Base-by-base conservation (phyloP, 2,888 invertebrate genomes). In the Drosophila neoperkinsi region DNA sequence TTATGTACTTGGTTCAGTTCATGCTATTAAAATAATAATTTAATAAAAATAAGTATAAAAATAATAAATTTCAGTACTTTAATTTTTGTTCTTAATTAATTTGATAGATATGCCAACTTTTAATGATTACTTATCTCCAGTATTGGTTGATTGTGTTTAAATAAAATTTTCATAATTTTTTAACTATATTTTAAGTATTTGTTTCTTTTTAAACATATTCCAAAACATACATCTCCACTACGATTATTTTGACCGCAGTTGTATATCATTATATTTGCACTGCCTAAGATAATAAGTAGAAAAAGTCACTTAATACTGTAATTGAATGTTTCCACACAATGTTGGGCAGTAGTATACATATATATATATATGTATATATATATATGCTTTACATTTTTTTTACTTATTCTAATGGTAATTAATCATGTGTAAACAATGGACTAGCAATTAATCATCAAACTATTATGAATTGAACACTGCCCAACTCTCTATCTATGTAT, bases 361-460 rank as follows among this genome's bases (percentile, higher is more conserved):
- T 38, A n/a, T n/a, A 38, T 38, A 41, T 4, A 41, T 41, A 41
- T 18, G n/a, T 9, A 18, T 5, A 13, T 34, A 11, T 16, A 33
- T 33, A 10, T 33, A 33, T 33, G 13, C 9, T 11, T 21, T 21
- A 2, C 2, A 43, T 11, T 21, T 43, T 43, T 21, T 21, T 43
- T 21, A 43, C 43, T 43, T 25, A 46, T 25, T 46, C 16, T 16
- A 46, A 25, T 25, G 46, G 25, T 9, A 46, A 46, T 46, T 25
- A 25, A 46, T 46, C 46, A 46, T 25, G 25, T 46, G 16, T 25
- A 46, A 46, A 16, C 46, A 46, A 25, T 25, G 16, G 25, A 46
- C 46, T 46, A 46, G 46, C 46, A 46, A 46, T 46, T 25, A 46
- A 25, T 46, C 46, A 46, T 25, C 9, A 25, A 46, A 46, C 16